Evolutionary conservation across 2,888 invertebrate species (phyloP), one percentile per base, ranked within the genome.

Genomic region (Apodemia mormo): DNA sequence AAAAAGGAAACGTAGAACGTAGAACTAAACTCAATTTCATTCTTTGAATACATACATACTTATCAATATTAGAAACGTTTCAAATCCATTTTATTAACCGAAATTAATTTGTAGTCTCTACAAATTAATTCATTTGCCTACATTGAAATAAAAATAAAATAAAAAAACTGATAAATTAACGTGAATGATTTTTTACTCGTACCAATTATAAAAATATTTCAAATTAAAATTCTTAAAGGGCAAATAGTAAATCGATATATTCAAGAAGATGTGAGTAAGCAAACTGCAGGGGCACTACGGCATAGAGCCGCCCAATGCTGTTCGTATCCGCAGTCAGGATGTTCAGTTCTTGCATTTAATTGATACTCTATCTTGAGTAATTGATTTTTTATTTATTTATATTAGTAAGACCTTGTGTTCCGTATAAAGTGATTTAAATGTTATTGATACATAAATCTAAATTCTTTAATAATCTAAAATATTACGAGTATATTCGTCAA

Each of bases 231-330:
- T 65, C 54, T 68, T 65, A 68, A 65, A 65, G 68, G 73, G 69
- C 69, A 72, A 79, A 83, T 82, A 72, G 74, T 74, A 83, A 88
- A 90, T 92, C 91, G 87, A 92, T 92, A 91, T 88, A 85, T 85
- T 82, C 83, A 83, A 80, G 81, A 87, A 89, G 88, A 88, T 88
- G 86, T 88, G 85, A 85, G 78, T 80, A 80, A 80, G 85, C 85
- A 22, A 68, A 89, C 89, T 92, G 92, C 92, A 90, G 90, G 83
- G 81, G 84, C 84, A 90, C 86, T 90, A 91, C 91, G 88, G 87
- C 90, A 91, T 88, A 84, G 85, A 82, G 87, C 86, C 87, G 87
- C 86, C 87, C 87, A 87, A 86, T 87, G 10, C 45, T 45, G 85
- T 86, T 85, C 80, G 81, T 84, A 84, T 89, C 90, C 89, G 90